Evolutionary conservation across 2,797 vertebrate genomes (phyloP).

Genomic region (Octomys mimax): DNA sequence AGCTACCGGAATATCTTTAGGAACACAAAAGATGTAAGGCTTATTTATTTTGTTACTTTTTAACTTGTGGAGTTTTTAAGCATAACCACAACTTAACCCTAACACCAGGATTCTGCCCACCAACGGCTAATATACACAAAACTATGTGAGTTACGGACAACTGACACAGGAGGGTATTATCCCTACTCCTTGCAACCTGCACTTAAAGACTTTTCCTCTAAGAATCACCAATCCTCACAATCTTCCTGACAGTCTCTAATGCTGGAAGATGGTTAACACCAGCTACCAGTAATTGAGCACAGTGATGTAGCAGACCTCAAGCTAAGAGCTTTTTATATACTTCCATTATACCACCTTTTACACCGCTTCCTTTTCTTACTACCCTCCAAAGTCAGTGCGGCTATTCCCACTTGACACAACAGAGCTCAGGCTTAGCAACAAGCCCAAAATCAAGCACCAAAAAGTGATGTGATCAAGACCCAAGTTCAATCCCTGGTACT

Average conservation of each 20-base stretch:
- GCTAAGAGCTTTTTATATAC: background rate
- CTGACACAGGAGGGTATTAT: background rate
- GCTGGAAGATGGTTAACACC: background rate
- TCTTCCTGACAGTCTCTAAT: background rate
- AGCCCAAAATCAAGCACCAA: background rate
- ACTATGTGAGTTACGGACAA: background rate
- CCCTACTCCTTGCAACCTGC: background rate
- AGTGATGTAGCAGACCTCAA: background rate
- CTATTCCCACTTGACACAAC: background rate
- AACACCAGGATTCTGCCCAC: conserved; percentile 43
- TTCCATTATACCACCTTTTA: too few relatives aligned
- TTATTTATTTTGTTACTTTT: conserved; percentile 18
- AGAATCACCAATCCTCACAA: background rate
- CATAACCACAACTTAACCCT: conserved; percentile 35
- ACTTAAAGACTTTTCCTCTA: background rate
- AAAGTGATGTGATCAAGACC: background rate
- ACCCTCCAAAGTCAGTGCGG: background rate
- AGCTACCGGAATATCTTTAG: background rate
- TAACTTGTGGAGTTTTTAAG: background rate
- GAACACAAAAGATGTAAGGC: background rate
- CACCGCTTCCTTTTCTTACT: background rate
- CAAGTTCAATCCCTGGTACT: too few relatives aligned
- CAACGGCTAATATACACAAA: conserved; percentile 24
- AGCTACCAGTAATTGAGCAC: background rate
- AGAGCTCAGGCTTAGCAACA: background rate